These are phyloP conservation scores for Nasonia oneida DNA, from an alignment of 2,888 invertebrate species.

Conservation along the genomic window DNA sequence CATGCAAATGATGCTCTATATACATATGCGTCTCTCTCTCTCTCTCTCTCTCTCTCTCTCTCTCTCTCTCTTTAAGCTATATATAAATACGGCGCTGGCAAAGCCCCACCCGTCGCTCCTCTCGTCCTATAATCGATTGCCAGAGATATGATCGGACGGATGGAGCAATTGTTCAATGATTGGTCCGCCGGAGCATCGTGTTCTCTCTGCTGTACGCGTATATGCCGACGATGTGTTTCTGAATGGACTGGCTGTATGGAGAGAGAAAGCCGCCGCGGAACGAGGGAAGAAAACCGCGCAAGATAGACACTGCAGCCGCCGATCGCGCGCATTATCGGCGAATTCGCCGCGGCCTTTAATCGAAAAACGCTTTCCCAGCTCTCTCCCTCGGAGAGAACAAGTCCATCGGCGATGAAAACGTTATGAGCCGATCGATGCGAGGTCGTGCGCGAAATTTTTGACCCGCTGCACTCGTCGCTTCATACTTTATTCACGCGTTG, in stretches of 20 bases:
- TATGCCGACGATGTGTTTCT: background rate
- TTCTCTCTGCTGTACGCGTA: background rate
- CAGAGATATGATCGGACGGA: constrained; percentile 17
- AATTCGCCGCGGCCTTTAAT: background rate
- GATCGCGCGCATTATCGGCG: background rate
- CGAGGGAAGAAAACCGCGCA: background rate
- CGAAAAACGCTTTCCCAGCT: background rate
- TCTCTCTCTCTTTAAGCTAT: background rate
- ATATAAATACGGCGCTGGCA: background rate
- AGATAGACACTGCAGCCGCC: background rate
- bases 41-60: too few species aligned
- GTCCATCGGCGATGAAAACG: background rate
- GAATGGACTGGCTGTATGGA: background rate
- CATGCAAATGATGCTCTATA: background rate
- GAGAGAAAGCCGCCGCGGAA: background rate
- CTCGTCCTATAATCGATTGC: constrained; percentile 17
- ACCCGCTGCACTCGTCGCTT: background rate
- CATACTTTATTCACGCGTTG: too few species aligned
- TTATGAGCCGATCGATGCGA: background rate
- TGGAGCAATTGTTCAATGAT: constrained; percentile 5
- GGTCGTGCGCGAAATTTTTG: background rate
- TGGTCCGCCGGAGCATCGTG: background rate
- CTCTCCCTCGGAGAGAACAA: background rate
- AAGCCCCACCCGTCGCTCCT: background rate
- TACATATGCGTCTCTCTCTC: background rate